Evolutionary conservation across 1,140 invertebrate species (phyloP).

Genomic region (Drosophila miranda): DNA sequence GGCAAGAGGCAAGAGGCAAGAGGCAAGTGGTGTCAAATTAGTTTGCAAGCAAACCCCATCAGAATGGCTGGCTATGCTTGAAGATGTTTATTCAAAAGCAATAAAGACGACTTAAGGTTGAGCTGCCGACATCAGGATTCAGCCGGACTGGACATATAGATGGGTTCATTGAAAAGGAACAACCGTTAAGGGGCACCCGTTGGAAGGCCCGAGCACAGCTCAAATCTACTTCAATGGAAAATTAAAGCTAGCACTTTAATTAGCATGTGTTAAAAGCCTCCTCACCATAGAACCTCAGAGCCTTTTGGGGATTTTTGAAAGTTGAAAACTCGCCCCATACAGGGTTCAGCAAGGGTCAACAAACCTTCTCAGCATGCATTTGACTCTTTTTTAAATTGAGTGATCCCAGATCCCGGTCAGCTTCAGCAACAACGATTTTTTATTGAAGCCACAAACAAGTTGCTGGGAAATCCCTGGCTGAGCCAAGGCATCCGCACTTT

Average conservation of each 20-base stretch:
- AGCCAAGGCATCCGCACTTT: slow-evolving; percentile 15
- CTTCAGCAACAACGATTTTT: slow-evolving; percentile 17
- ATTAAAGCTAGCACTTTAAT: too few species aligned
- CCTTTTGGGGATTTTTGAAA: too few species aligned
- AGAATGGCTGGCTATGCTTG: not conserved
- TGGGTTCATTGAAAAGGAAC: slow-evolving; percentile 22
- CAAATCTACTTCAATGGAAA: not conserved
- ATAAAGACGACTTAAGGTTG: slow-evolving; percentile 6
- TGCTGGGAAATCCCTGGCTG: not conserved
- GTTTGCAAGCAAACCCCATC: slow-evolving; percentile 3
- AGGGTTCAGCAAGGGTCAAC: not conserved
- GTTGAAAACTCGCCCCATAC: too few species aligned
- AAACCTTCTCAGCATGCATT: too few species aligned
- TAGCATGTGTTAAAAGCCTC: too few species aligned
- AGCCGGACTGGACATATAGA: slow-evolving; percentile 7
- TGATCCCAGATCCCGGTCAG: slow-evolving; percentile 43
- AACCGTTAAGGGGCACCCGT: slow-evolving; percentile 1
- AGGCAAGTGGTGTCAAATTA: slow-evolving; percentile 36
- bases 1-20: too few species aligned
- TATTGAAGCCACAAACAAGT: slow-evolving; percentile 52
- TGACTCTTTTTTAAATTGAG: slow-evolving; percentile 65
- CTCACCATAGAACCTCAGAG: too few species aligned
- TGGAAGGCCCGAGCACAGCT: not conserved
- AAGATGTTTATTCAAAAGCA: not conserved
- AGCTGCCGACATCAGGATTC: slow-evolving; percentile 8